A percentile compares a stretch with the other conserved stretches of the same genome.
Evolutionary conservation across 2,113 vertebrate genomes (phyloP).

Genomic region (Pipa parva): DNA sequence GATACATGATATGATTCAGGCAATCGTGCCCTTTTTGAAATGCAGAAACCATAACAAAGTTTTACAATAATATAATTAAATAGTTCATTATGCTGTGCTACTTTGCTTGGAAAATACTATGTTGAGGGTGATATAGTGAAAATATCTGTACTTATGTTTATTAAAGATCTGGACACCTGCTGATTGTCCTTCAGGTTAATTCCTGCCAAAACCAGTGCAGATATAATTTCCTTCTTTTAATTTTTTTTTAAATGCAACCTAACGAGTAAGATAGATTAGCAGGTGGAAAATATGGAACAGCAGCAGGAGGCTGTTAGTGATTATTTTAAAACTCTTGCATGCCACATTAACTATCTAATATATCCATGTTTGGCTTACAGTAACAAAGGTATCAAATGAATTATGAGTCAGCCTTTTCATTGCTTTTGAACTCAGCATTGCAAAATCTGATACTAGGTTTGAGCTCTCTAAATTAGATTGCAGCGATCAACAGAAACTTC

Average conservation of each 20-base stretch:
- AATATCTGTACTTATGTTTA: conserved; percentile 22
- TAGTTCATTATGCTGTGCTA: too few species aligned
- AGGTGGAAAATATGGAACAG: conserved; percentile 14
- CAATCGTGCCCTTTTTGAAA: too few species aligned
- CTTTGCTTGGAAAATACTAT: too few species aligned
- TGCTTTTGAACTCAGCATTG: conserved; percentile 1
- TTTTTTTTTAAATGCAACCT: conserved; percentile 15
- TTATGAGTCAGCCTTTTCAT: conserved; percentile 21
- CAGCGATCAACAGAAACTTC: background rate
- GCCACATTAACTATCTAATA: conserved; percentile 26
- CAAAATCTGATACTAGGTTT: conserved; percentile 12
- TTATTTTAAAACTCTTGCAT: conserved; percentile 33
- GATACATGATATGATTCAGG: too few species aligned
- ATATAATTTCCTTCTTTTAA: too few species aligned
- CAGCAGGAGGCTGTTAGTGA: conserved; percentile 17
- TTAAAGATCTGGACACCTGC: conserved; percentile 7
- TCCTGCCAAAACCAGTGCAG: conserved; percentile 20
- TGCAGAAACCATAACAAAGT: too few species aligned
- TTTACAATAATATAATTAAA: too few species aligned
- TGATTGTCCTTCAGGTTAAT: conserved; percentile 24
- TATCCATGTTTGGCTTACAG: conserved; percentile 25
- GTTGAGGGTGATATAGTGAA: too few species aligned
- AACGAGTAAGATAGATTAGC: conserved; percentile 22
- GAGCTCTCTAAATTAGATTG: conserved; percentile 12
- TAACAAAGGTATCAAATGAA: conserved; percentile 11